Base-by-base conservation (phyloP, 1,140 invertebrate genomes). In the Pinna nobilis region DNA sequence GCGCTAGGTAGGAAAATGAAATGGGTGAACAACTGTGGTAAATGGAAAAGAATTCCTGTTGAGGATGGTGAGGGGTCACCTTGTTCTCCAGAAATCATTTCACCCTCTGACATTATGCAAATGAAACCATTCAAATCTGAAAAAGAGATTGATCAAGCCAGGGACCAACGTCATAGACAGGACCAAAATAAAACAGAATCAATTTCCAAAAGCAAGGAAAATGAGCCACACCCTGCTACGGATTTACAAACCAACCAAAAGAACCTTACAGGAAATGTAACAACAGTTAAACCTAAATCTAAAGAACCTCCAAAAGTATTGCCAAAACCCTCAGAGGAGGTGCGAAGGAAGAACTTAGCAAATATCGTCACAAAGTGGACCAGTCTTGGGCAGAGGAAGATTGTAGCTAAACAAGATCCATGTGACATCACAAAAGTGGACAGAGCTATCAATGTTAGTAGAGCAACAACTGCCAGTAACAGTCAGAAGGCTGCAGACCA, bases 11-110 rank as follows among this genome's bases (percentile, higher is more conserved):
- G 39, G 25, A 60, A 68, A 18, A 44, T 61, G 32, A 74, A 74
- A 28, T 74, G 72, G 72, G 72, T 66, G 20, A 60, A 64, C 4
- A 37, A 57, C n/a, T 41, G 65, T 23, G 72, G 72, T 11, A 55
- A 67, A 35, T 74, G 72, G 72, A 67, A 74, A 30, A 51, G 66
- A 25, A 44, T 74, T 30, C 61, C 70, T 55, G 44, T 65, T n/a
- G 70, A 67, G n/a, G 55, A 35, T 25, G 30, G 23, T 59, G 55
- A 33, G 55, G 37, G 37, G 33, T 33, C 30, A 33, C 32, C 37
- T 33, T 33, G 23, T n/a, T n/a, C n/a, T n/a, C n/a, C n/a, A n/a
- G n/a, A n/a, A n/a, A n/a, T n/a, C n/a, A n/a, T n/a, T n/a, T n/a
- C n/a, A n/a, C n/a, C n/a, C n/a, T n/a, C n/a, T n/a, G n/a, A n/a